Conservation (phyloP, 53 echinoderm and acorn worm genomes). For the Crossaster papposus region DNA sequence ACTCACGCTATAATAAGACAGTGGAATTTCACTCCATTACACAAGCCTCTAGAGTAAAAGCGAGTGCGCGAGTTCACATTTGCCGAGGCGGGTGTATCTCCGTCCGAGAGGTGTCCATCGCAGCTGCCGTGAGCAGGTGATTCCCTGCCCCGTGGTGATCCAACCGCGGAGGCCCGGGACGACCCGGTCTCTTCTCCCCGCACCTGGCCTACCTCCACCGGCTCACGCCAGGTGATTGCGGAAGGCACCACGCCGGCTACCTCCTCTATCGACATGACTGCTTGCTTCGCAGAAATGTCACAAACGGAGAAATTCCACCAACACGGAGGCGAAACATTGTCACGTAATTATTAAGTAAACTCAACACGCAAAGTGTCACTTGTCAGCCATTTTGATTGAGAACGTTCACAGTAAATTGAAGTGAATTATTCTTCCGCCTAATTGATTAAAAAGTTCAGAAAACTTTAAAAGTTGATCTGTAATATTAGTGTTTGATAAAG, state of each 20-base stretch:
- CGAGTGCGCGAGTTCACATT: conserved; percentile 1
- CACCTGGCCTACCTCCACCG: conserved; percentile 24
- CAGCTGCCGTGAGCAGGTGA: conserved; percentile 33
- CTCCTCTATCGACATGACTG: conserved; percentile 55
- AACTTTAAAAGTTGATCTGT: not conserved
- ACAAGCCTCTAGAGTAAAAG: conserved; percentile 14
- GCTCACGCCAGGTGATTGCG: conserved; percentile 55
- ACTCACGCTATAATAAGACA: too few relatives aligned
- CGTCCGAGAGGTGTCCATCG: conserved; percentile 56
- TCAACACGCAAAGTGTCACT: conserved; percentile 45
- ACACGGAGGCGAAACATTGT: conserved; percentile 27
- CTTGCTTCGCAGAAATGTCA: conserved; percentile 49
- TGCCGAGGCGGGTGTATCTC: conserved; percentile 40
- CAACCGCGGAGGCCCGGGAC: not conserved
- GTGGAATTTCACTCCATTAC: too few relatives aligned
- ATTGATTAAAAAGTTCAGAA: conserved; percentile 50
- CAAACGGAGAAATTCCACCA: conserved; percentile 21
- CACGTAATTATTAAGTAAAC: not conserved
- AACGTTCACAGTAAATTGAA: conserved; percentile 5
- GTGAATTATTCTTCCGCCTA: conserved; percentile 45
- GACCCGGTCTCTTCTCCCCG: not conserved
- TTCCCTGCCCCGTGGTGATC: conserved; percentile 25
- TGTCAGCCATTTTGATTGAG: conserved; percentile 53
- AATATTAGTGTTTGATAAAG: not conserved
- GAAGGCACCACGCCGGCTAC: conserved; percentile 46